Evolutionary conservation across 2,888 invertebrate genomes (phyloP), one percentile per base, ranked within the genome.

Genomic region (Caenorhabditis becei): DNA sequence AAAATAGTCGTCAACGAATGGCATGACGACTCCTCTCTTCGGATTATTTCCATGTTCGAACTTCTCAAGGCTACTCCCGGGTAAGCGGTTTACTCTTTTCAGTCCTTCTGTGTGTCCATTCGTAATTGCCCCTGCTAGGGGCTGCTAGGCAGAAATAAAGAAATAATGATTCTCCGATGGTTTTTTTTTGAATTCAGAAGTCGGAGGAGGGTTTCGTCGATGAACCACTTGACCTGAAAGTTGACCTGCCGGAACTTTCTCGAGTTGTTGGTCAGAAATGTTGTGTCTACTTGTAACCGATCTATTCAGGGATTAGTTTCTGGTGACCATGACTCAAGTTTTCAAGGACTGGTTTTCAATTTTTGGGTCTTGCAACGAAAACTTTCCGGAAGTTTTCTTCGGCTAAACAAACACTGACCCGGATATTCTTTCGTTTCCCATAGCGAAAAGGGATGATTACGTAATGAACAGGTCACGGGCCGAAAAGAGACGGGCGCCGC

Each of bases 61-160:
- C 41, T 67, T 67, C 58, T 69, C 70, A 70, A 70, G 70, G 70
- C 70, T 63, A 62, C 54, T 62, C 37, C 53, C 51, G 32, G 63
- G 72, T 72, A 72, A 72, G 72, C 72, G 72, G 72, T 72, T 72
- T 72, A 72, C 61, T 69, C 49, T 26, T 26, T 69, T 32, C 56
- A 56, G 58, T 69, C 47, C 69, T 35, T 58, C 69, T 69, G 5
- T 18, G 32, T 32, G 32, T 32, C 32, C 32, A 61, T 61, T 53
- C 14, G 70, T 70, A 70, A 70, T 70, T 70, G 70, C 70, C 49
- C 69, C 35, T 47, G 8, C 24, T 23, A 61, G 16, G 28, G 54
- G 23, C 35, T 37, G 20, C 32, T 49, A 65, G 51, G 35, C n/a
- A n/a, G 5, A 8, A 28, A 54, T 26, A 32, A 63, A 32, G 18